A percentile compares a stretch with the other conserved stretches of the same genome.
Conservation (phyloP, 64 coral and sea anemone species). For the Actinia equina region DNA sequence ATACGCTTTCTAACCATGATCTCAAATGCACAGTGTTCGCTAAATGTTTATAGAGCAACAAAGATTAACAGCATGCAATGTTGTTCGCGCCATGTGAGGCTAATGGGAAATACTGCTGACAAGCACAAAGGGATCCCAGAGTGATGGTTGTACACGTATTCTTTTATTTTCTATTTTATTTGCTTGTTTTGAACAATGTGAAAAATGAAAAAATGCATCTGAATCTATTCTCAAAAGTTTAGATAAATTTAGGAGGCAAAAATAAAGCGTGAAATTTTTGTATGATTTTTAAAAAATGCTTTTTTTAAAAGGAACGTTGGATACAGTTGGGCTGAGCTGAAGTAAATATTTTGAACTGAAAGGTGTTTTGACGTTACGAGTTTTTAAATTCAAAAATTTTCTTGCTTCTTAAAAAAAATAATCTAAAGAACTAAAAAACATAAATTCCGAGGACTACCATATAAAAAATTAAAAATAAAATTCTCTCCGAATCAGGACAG, state of each 20-base stretch:
- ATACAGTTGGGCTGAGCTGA: not conserved
- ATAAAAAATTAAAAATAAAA: no score
- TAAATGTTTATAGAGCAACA: not conserved
- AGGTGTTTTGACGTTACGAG: not conserved
- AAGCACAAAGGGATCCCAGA: not conserved
- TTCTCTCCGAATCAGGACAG: no score
- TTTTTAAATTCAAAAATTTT: not conserved
- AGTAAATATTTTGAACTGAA: not conserved
- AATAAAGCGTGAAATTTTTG: no score
- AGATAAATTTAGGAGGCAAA: no score
- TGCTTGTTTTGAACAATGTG: no score
- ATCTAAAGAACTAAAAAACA: no score
- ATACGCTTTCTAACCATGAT: not conserved
- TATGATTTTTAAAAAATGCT: not conserved
- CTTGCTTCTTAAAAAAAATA: no score
- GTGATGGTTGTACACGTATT: not conserved
- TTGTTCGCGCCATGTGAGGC: slow-evolving; percentile 12
- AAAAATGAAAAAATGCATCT: no score
- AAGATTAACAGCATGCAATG: not conserved
- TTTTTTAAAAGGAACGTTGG: slow-evolving; percentile 5
- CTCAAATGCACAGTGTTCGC: not conserved
- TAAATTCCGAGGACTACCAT: no score
- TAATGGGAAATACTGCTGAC: not conserved
- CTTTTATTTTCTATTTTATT: not conserved
- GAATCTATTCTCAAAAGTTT: no score